Base-by-base conservation (phyloP, 2,797 vertebrate genomes). In the Pelobates cultripes region DNA sequence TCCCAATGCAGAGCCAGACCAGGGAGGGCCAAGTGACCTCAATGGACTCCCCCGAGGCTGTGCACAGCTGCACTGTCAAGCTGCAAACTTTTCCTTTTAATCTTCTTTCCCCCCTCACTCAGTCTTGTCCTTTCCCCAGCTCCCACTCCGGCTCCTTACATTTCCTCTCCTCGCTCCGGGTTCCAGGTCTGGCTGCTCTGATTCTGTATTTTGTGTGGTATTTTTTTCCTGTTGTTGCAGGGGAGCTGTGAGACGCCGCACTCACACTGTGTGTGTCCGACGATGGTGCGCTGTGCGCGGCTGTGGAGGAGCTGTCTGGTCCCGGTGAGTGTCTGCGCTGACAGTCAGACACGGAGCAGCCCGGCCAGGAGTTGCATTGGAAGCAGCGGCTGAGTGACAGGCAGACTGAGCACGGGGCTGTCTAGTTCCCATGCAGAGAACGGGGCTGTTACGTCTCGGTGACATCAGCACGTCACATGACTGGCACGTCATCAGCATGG, bases 61-160 rank as follows among this genome's bases (percentile, higher is more conserved):
- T 7, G 64, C 72, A 45, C 53, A 83, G 71, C 79, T 78, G 55
- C 57, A 75, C 75, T 73, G 3, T 51, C 8, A 44, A 82, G 86
- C 81, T 85, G 72, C 86, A 80, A 90, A 90, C 87, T 90, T 90
- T 90, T 86, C 78, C 73, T 73, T 60, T 15, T 43, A 10, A 17
- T 43, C 44, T 57, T 45, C 61, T 44, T 4, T 51, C 43, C 47
- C 43, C 60, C 43, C 10, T 6, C 43, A 5, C 28, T 79, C 71
- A 70, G 61, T 73, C 79, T 80, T 79, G 83, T 75, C 41, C 81
- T 61, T 43, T 77, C 86, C 74, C 83, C 86, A 73, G 43, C 78
- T 45, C 55, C 42, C 51, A 10, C 47, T 7, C 66, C 71, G 17
- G 64, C 53, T 3, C 42, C 47, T 69, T 44, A 73, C 76, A 75